Evolutionary conservation across 1,140 invertebrate species (phyloP).

Genomic region (Drosophila kurseongensis): DNA sequence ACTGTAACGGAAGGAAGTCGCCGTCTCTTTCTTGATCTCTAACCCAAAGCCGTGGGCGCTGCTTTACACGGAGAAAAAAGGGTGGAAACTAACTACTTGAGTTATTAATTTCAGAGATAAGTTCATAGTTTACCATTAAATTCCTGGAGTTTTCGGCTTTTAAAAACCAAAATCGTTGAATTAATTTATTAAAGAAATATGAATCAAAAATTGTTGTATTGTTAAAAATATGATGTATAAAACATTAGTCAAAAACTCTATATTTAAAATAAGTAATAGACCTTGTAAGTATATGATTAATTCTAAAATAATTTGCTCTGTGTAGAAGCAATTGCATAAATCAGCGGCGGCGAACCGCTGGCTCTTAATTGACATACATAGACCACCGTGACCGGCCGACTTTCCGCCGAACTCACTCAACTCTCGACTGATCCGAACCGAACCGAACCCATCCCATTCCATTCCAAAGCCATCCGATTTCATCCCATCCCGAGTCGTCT

Average conservation of each 20-base stretch:
- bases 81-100: too few species aligned
- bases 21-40: conserved; percentile 29
- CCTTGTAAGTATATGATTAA: too few species aligned
- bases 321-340: conserved; percentile 71
- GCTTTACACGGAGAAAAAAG: conserved; percentile 9
- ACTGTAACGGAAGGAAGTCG: conserved; percentile 78
- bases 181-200: too few species aligned
- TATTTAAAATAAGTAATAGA: too few species aligned
- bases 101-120: too few species aligned
- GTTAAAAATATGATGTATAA: too few species aligned
- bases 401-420: conserved; percentile 61
- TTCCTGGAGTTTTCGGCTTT: too few species aligned
- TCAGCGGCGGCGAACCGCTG: conserved; percentile 55
- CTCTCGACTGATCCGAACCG: neutral
- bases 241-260: too few species aligned
- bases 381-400: conserved; percentile 67
- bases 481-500: conserved; percentile 8
- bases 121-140: too few species aligned
- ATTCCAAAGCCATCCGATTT: neutral
- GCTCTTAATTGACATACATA: conserved; percentile 75
- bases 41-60: conserved; percentile 35
- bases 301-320: neutral
- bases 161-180: too few species aligned
- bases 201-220: too few species aligned
- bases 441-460: neutral